A percentile compares a stretch with the other conserved stretches of the same genome.
Evolutionary conservation across 2,888 invertebrate genomes (phyloP).

Genomic region (Epiperipatus broadwayi): DNA sequence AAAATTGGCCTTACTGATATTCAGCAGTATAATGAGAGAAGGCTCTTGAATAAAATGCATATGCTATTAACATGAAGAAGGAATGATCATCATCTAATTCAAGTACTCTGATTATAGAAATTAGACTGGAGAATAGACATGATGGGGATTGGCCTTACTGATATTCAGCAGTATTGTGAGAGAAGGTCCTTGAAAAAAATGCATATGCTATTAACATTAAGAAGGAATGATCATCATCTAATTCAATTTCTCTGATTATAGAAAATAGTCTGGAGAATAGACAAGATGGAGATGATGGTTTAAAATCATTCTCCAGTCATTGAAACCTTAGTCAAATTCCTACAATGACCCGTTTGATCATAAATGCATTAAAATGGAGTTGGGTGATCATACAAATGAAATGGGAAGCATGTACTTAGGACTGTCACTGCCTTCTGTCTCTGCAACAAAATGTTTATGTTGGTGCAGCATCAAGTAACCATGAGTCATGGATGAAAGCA

Average conservation of each 20-base stretch:
- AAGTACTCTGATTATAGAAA: no score
- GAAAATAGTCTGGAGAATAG: slow-evolving; percentile 40
- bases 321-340: no score
- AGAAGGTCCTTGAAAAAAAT: no score
- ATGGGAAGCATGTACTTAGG: slow-evolving; percentile 39
- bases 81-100: no score
- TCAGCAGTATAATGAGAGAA: slow-evolving; percentile 85
- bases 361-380: slow-evolving; percentile 56
- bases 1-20: slow-evolving; percentile 83
- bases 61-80: no score
- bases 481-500: slow-evolving; percentile 15
- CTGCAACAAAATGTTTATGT: slow-evolving; percentile 47
- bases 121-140: no score
- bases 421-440: slow-evolving; percentile 60
- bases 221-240: slow-evolving; percentile 17
- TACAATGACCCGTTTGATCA: slow-evolving; percentile 28
- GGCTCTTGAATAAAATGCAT: no score
- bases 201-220: slow-evolving; percentile 16
- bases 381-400: slow-evolving; percentile 21
- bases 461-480: slow-evolving; percentile 13
- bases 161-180: no score
- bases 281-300: slow-evolving; percentile 26
- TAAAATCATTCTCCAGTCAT: background rate
- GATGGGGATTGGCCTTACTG: no score
- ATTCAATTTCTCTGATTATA: slow-evolving; percentile 13